These are phyloP conservation scores for Peucedramus taeniatus DNA, from an alignment of 2,113 vertebrate genomes.

Conservation along the genomic window DNA sequence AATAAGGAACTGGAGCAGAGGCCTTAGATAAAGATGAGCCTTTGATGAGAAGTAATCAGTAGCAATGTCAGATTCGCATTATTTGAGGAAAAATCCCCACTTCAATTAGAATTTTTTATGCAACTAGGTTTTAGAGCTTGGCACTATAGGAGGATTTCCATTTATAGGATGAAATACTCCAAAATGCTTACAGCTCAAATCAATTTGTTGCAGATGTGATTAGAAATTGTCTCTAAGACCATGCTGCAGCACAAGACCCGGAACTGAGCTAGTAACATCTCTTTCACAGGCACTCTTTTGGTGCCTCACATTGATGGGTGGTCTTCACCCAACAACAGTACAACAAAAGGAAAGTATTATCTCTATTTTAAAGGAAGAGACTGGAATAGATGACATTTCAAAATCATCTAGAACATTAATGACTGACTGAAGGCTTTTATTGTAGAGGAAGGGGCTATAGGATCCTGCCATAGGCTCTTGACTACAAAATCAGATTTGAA, in stretches of 20 bases:
- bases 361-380: background rate
- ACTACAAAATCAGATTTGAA: background rate
- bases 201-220: slow-evolving; percentile 15
- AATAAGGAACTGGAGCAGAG: background rate
- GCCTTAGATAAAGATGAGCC: slow-evolving; percentile 11
- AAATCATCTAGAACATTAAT: background rate
- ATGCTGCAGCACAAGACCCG: background rate
- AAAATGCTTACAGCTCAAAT: slow-evolving; percentile 6
- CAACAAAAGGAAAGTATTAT: background rate
- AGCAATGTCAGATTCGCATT: background rate
- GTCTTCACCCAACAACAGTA: background rate
- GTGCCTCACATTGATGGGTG: background rate
- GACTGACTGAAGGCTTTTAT: background rate
- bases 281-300: background rate
- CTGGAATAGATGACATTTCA: background rate
- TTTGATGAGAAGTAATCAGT: slow-evolving; percentile 55
- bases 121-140: slow-evolving; percentile 22
- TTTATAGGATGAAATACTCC: slow-evolving; percentile 21
- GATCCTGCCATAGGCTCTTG: background rate
- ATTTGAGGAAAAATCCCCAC: slow-evolving; percentile 29
- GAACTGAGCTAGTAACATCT: background rate
- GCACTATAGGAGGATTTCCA: slow-evolving; percentile 1
- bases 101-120: slow-evolving; percentile 55
- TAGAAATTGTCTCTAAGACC: slow-evolving; percentile 31
- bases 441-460: background rate